Percentiles rank a stretch among this genome's conserved stretches.
These are phyloP conservation scores for Melolontha melolontha DNA, from an alignment of 2,888 invertebrate species.

Conservation along the genomic window DNA sequence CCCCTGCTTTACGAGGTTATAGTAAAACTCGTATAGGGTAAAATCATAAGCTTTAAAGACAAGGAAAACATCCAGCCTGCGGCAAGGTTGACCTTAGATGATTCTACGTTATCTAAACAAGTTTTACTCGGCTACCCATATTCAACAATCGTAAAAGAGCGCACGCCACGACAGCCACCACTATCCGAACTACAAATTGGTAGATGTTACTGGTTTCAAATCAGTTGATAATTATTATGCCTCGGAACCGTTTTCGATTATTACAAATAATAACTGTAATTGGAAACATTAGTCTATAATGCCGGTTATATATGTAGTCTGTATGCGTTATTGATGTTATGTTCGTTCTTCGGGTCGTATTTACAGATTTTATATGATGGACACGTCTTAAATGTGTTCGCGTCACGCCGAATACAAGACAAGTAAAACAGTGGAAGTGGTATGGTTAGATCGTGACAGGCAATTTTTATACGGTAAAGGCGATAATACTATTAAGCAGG, in stretches of 20 bases:
- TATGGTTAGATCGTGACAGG: background rate
- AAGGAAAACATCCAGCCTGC: slow-evolving; percentile 15
- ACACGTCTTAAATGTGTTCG: too few relatives aligned
- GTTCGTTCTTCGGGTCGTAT: background rate
- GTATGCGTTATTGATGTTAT: slow-evolving; percentile 2
- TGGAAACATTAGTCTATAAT: background rate
- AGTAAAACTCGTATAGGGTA: too few relatives aligned
- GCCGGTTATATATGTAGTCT: background rate
- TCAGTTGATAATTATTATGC: background rate
- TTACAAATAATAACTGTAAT: too few relatives aligned
- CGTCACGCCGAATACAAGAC: too few relatives aligned
- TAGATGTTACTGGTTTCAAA: background rate
- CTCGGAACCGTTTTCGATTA: background rate
- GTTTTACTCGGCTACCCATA: slow-evolving; percentile 26
- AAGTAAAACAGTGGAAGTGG: too few relatives aligned
- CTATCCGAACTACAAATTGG: too few relatives aligned
- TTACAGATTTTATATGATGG: too few relatives aligned
- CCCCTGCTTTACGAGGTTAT: too few relatives aligned
- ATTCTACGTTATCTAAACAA: slow-evolving; percentile 34
- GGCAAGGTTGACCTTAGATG: slow-evolving; percentile 37
- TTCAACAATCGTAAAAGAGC: slow-evolving; percentile 27
- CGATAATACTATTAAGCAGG: background rate
- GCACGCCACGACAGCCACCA: background rate
- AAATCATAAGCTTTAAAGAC: background rate
- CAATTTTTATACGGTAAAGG: background rate